Evolutionary conservation across 2,113 vertebrate genomes (phyloP).

Genomic region (Numida meleagris): DNA sequence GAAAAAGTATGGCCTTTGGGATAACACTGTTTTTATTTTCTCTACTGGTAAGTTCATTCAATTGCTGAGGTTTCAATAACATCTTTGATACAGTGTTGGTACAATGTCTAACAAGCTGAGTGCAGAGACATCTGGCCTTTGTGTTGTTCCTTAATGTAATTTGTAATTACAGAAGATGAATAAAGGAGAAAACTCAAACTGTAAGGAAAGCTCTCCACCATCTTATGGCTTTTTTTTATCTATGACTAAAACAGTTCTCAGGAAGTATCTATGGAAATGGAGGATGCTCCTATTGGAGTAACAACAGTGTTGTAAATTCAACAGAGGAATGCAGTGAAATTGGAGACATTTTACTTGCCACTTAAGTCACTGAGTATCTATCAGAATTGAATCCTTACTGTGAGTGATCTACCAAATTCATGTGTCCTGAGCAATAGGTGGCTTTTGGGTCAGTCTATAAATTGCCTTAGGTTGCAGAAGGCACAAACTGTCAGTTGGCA

Average conservation of each 20-base stretch:
- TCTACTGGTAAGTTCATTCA: slow-evolving; percentile 87
- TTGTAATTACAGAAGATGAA: background rate
- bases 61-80: slow-evolving; percentile 8
- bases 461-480: background rate
- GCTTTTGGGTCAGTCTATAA: background rate
- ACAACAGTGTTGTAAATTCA: background rate
- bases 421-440: background rate
- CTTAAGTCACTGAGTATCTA: background rate
- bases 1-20: slow-evolving; percentile 84
- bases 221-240: background rate
- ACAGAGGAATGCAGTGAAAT: background rate
- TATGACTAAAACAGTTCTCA: background rate
- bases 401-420: background rate
- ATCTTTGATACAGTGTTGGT: background rate
- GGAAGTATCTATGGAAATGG: background rate
- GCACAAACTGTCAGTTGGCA: background rate
- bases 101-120: background rate
- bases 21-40: slow-evolving; percentile 91
- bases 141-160: background rate
- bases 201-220: background rate
- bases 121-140: background rate
- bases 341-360: background rate
- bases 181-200: background rate
- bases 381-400: background rate
- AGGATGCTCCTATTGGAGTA: background rate